Evolutionary conservation across 2,797 vertebrate species (phyloP), one percentile per base, ranked within the genome.

Genomic region (Tympanoctomys barrerae): DNA sequence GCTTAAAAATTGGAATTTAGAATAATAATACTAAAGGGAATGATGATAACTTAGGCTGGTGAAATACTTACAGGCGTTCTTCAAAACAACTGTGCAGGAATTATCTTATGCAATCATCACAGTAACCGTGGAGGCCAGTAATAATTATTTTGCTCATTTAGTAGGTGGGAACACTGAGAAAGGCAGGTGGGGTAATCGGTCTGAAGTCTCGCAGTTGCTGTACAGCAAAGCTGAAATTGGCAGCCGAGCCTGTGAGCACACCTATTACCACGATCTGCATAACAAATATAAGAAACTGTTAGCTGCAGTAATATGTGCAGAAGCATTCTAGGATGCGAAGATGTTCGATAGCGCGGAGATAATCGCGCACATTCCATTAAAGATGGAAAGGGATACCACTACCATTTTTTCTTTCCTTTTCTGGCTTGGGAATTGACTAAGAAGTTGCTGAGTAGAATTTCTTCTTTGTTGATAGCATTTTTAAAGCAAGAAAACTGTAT

Each of bases 1-100:
- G 61, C 84, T 84, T 70, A n/a, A 24, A 89, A 19, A 12, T 92
- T 71, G 79, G 79, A 90, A 87, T 78, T 77, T 46, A 62, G 18
- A 87, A n/a, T 52, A 80, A 42, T 57, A 7, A 33, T 21, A 59
- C n/a, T 46, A 86, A 79, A 0, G 54, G 33, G 1, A 92, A n/a
- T 0, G 14, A 46, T 31, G 31, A 59, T 11, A 86, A 24, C 36
- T 84, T 64, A 78, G 39, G 54, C 1, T 49, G 42, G 42, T 33
- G 22, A 39, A 57, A 16, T 75, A n/a, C 36, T 68, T 39, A 49
- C 1, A 89, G 80, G 39, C 2, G 83, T 5, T 61, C 26, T 42
- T 93, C 42, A 33, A 78, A 33, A 78, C 91, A 18, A 36, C 5
- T 21, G 24, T 54, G 42, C 16, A 49, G 24, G 18, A 61, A 42